Conservation (phyloP, 2,888 invertebrate genomes). For the Scaptomyza parva region DNA sequence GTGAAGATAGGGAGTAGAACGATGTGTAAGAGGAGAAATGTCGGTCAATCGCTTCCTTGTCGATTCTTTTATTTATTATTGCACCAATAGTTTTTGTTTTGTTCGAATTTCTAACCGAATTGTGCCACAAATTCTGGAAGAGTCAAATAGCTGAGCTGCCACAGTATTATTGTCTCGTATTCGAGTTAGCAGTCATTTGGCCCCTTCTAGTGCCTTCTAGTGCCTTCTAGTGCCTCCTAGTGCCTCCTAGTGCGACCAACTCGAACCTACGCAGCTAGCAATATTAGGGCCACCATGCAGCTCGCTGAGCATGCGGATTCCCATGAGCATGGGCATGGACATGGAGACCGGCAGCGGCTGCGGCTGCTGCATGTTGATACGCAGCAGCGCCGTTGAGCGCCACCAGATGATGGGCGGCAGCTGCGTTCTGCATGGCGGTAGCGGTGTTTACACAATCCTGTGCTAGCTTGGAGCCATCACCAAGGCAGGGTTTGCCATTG, state of each 20-base stretch:
- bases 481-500: constrained; percentile 96
- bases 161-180: constrained; percentile 69
- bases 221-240: constrained; percentile 16
- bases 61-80: constrained; percentile 53
- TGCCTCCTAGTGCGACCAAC: constrained; percentile 24
- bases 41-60: constrained; percentile 14
- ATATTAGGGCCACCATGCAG: constrained; percentile 85
- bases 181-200: constrained; percentile 69
- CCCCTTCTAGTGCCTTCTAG: constrained; percentile 12
- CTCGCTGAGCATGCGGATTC: constrained; percentile 75
- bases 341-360: constrained; percentile 83
- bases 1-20: not conserved
- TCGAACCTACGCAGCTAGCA: constrained; percentile 63
- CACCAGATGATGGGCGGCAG: constrained; percentile 74
- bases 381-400: constrained; percentile 76
- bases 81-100: constrained; percentile 65
- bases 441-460: constrained; percentile 85
- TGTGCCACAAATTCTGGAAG: constrained; percentile 11
- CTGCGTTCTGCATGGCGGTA: constrained; percentile 85
- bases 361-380: constrained; percentile 84
- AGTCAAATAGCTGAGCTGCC: constrained; percentile 9
- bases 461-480: constrained; percentile 85
- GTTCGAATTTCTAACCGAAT: constrained; percentile 28
- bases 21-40: not conserved
- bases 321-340: constrained; percentile 78